phyloP scores from a whole-genome alignment of 2,797 vertebrate genomes.

The Tauraco hartlaubi region DNA sequence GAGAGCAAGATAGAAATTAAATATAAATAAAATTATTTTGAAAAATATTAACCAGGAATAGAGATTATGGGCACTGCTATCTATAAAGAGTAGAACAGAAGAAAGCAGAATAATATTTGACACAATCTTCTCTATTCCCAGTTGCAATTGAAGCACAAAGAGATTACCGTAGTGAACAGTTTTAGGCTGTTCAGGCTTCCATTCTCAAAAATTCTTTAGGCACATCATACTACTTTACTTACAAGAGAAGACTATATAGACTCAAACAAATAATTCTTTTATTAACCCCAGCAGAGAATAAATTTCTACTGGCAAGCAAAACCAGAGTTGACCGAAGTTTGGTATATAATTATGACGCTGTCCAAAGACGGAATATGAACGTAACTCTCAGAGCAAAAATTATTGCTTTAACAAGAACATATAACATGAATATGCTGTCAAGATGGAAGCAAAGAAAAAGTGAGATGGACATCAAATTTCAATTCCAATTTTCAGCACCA shows the following conservation, averaged over 20 bases:
- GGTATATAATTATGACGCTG: background rate
- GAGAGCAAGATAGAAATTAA: background rate
- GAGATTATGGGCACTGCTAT: background rate
- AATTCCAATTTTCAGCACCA: background rate
- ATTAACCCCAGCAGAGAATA: background rate
- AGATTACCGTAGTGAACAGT: background rate
- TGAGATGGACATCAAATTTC: background rate
- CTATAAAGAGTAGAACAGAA: background rate
- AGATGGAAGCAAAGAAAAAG: background rate
- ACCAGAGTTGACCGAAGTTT: background rate
- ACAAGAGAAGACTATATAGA: background rate
- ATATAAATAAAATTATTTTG: background rate
- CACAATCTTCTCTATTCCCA: background rate
- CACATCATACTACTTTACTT: background rate
- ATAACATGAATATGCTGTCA: background rate
- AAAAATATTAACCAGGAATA: background rate
- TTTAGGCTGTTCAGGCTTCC: background rate
- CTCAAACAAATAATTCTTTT: background rate
- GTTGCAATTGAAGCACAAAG: background rate
- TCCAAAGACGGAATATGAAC: background rate
- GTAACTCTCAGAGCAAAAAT: background rate
- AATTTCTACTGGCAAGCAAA: background rate
- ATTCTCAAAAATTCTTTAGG: background rate
- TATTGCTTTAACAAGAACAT: background rate
- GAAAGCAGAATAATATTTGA: background rate